Evolutionary conservation across 2,888 invertebrate genomes (phyloP).

Genomic region (Scaptodrosophila latifasciaeformis): DNA sequence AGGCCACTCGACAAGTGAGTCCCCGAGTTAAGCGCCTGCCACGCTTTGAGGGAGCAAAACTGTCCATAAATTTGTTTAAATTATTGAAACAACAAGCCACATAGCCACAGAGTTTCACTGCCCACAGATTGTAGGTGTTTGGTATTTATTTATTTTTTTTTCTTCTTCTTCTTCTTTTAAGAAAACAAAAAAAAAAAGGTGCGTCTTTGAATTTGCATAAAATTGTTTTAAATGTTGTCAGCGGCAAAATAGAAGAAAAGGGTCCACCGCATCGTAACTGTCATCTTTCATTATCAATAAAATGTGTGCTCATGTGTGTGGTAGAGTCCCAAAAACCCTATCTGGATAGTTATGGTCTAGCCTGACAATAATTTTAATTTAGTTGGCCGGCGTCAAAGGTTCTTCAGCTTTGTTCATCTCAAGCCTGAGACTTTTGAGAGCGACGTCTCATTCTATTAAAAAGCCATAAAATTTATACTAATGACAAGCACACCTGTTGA

Average conservation of each 20-base stretch:
- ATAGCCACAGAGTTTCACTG: conserved; percentile 4
- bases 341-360: conserved; percentile 2
- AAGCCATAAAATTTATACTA: conserved; percentile 54
- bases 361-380: conserved; percentile 47
- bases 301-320: conserved; percentile 63
- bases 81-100: conserved; percentile 47
- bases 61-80: conserved; percentile 64
- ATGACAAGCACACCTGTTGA: conserved; percentile 65
- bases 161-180: too few species aligned
- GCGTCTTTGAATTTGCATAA: conserved; percentile 64
- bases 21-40: conserved; percentile 31
- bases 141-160: too few species aligned
- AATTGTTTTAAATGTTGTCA: conserved; percentile 69
- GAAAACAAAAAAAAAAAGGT: too few species aligned
- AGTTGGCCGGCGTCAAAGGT: too few species aligned
- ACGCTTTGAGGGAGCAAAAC: conserved; percentile 46
- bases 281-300: conserved; percentile 72
- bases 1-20: conserved; percentile 35
- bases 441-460: conserved; percentile 58
- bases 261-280: conserved; percentile 65
- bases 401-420: too few species aligned
- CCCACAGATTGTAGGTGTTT: conserved; percentile 43
- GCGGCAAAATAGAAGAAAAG: conserved; percentile 31
- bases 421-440: conserved; percentile 8
- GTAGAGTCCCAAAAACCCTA: conserved; percentile 25